A percentile compares a stretch with the other conserved stretches of the same genome.
phyloP scores from a whole-genome alignment of 2,888 invertebrate genomes.

The Tryphoninae sp. region DNA sequence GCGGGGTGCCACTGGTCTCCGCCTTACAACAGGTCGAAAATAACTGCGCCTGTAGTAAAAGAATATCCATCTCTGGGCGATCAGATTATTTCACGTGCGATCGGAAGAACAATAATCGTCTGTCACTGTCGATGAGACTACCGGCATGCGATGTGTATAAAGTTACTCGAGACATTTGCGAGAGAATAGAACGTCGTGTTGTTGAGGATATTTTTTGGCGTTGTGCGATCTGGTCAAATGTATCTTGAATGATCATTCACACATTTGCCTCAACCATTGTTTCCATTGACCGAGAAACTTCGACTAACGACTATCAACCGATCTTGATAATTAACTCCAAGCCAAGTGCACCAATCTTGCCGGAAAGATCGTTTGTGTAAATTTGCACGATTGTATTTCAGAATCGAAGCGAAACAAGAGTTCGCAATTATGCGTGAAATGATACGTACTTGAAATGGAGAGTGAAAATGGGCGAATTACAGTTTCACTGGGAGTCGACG shows the following conservation, averaged over 20 bases:
- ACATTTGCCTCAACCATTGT: too few species aligned
- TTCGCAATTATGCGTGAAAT: not conserved
- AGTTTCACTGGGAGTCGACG: not conserved
- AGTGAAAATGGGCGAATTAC: not conserved
- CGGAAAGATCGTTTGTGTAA: too few species aligned
- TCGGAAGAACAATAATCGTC: not conserved
- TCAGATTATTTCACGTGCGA: not conserved
- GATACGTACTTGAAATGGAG: not conserved
- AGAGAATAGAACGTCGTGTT: not conserved
- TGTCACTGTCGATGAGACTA: not conserved
- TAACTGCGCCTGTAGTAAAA: not conserved
- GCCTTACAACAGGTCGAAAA: not conserved
- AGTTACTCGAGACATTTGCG: not conserved
- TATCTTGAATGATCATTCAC: too few species aligned
- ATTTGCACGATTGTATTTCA: too few species aligned
- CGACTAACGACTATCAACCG: too few species aligned
- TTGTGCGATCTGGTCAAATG: too few species aligned
- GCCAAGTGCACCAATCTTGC: too few species aligned
- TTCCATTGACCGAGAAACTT: too few species aligned
- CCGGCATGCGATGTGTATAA: not conserved
- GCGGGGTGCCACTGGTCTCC: too few species aligned
- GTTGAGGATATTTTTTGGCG: not conserved
- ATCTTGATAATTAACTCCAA: too few species aligned
- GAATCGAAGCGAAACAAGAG: too few species aligned
- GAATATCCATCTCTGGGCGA: not conserved